phyloP scores from a whole-genome alignment of 1,140 invertebrate species.

The Leptinotarsa texana region DNA sequence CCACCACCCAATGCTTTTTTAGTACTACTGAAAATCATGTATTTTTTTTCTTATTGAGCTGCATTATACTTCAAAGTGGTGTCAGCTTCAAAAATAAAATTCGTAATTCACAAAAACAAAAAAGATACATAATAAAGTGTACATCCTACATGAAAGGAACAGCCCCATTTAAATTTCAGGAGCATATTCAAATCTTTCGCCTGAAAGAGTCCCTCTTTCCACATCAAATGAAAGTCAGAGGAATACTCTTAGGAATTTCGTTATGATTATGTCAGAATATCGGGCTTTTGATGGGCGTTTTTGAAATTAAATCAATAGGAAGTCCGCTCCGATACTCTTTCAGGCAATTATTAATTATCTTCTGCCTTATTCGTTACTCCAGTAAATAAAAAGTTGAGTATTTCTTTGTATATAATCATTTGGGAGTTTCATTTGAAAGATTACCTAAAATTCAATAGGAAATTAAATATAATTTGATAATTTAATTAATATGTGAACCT shows the following conservation, averaged over 20 bases:
- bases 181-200: conserved; percentile 5
- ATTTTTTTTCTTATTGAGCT: neutral
- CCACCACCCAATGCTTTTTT: no score
- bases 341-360: conserved; percentile 6
- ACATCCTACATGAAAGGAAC: neutral
- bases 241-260: neutral
- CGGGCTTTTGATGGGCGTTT: neutral
- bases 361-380: neutral
- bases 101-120: neutral
- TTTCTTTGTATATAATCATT: neutral
- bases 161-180: neutral
- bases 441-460: no score
- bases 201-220: conserved; percentile 7
- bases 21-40: no score
- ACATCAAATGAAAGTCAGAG: conserved; percentile 2
- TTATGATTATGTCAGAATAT: conserved; percentile 4
- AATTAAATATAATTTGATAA: no score
- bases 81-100: neutral
- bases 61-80: neutral
- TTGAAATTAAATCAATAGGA: conserved; percentile 3
- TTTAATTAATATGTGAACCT: no score
- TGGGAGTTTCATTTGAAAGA: neutral
- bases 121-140: neutral
- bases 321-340: conserved; percentile 7
- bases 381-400: neutral